Base-by-base conservation (phyloP, 2,797 vertebrate species). In the Catostomus latipinnis region DNA sequence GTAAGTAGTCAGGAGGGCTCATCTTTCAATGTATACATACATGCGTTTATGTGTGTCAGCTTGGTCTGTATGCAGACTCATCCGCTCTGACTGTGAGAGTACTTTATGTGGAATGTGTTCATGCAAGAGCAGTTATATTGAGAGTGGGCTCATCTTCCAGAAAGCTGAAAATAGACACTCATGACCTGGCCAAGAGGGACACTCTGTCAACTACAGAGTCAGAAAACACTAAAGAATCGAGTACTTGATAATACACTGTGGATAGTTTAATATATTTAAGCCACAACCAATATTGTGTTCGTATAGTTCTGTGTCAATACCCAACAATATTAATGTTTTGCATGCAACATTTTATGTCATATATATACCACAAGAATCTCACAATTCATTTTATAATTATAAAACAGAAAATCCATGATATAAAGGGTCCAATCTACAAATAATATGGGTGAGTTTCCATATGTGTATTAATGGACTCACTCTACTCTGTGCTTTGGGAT, bases 401-500 rank as follows among this genome's bases (percentile, higher is more conserved):
- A 8, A 16, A 8, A 60, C 16, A 18, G 3, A 4, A 43, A 12
- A 43, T 62, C 6, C 12, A 43, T 6, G 1, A 34, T 11, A 16
- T 60, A 60, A 61, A 18, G 16, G 5, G 8, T 10, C 13, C 11
- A 43, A 12, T 45, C 12, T 13, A 63, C 12, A 63, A 63, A 45
- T 43, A 45, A 45, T 63, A 2, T 61, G 10, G 5, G 18, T 61
- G 10, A 34, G 34, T 43, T 63, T 13, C 22, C 7, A 49, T 43
- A 22, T 50, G 9, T 67, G 6, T 53, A 12, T 66, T 45, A 9
- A 12, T 52, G 65, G 0, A 56, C 82, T 85, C 49, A 87, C 86
- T 68, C 22, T 56, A 69, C 83, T 78, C 60, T 88, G 88, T 22
- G 84, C 82, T 83, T 82, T 86, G 8, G 86, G 71, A 50, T 88